Evolutionary conservation across 2,797 vertebrate genomes (phyloP).

Genomic region (Pangasius krempfi): DNA sequence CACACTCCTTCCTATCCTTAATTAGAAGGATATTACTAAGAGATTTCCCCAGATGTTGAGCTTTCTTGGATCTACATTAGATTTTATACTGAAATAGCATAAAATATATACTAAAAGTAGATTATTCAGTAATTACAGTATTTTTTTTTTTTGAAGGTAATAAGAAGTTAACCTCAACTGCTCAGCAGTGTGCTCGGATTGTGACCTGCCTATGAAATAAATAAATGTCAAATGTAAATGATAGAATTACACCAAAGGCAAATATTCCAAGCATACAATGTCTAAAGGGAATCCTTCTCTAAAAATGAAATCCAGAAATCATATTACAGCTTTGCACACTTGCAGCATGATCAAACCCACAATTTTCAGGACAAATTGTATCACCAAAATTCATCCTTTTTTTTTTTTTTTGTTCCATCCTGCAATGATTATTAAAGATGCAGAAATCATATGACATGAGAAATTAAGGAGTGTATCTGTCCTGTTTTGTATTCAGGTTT

Average conservation of each 20-base stretch:
- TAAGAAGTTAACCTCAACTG: not conserved
- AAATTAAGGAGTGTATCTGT: not conserved
- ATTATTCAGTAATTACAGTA: not conserved
- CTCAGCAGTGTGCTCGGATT: not conserved
- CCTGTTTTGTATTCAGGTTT: slow-evolving; percentile 28
- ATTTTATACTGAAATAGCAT: not conserved
- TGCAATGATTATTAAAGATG: not conserved
- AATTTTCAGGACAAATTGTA: slow-evolving; percentile 1
- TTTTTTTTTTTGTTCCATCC: not conserved
- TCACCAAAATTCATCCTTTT: not conserved
- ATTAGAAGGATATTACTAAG: not conserved
- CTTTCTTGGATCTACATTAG: not conserved
- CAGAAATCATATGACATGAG: slow-evolving; percentile 2
- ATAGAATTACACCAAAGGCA: not conserved
- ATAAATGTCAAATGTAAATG: not conserved
- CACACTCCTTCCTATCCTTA: not conserved
- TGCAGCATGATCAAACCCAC: not conserved
- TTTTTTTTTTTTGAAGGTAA: not conserved
- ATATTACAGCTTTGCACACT: slow-evolving; percentile 4
- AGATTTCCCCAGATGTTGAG: not conserved
- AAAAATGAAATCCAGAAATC: slow-evolving; percentile 9
- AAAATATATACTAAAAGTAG: not conserved
- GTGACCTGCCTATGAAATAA: not conserved
- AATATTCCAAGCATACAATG: not conserved
- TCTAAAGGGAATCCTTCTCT: slow-evolving; percentile 12